Percentiles rank a stretch among this genome's conserved stretches.
Evolutionary conservation across 1,140 invertebrate genomes (phyloP).

Genomic region (Conopomorpha cramerella): DNA sequence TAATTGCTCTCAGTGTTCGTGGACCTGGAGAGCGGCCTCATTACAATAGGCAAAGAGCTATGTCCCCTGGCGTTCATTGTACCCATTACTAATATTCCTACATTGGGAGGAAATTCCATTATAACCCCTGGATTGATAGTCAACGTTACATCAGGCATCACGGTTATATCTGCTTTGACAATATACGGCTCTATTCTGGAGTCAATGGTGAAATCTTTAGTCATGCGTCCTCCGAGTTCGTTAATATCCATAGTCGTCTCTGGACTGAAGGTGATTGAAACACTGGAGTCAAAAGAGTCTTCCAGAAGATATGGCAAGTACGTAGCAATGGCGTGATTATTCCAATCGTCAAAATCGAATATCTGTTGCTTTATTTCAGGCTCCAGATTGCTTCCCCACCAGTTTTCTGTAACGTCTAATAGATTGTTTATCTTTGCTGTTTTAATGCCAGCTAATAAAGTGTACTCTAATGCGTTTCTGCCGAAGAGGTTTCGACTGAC

Average conservation of each 20-base stretch:
- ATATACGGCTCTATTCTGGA: conserved; percentile 75
- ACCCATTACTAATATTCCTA: conserved; percentile 95
- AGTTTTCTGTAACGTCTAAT: conserved; percentile 91
- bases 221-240: conserved; percentile 83
- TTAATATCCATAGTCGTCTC: conserved; percentile 64
- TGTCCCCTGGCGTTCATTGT: conserved; percentile 85
- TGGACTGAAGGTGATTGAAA: conserved; percentile 71
- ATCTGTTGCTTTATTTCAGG: conserved; percentile 80
- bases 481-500: conserved; percentile 90
- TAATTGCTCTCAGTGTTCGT: conserved; percentile 43
- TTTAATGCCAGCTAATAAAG: conserved; percentile 88
- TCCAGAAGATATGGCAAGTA: conserved; percentile 86
- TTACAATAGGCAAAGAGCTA: conserved; percentile 78
- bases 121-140: conserved; percentile 88
- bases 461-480: conserved; percentile 88
- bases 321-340: conserved; percentile 91
- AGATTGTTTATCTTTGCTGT: conserved; percentile 86
- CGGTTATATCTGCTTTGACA: conserved; percentile 89
- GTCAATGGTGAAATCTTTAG: conserved; percentile 72
- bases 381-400: conserved; percentile 87
- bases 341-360: conserved; percentile 99
- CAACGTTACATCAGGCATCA: conserved; percentile 91
- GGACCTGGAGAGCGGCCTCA: conserved; percentile 69
- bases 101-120: conserved; percentile 94
- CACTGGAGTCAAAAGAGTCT: conserved; percentile 73